phyloP scores from a whole-genome alignment of 2,888 invertebrate genomes.

The Catocala fraxini region DNA sequence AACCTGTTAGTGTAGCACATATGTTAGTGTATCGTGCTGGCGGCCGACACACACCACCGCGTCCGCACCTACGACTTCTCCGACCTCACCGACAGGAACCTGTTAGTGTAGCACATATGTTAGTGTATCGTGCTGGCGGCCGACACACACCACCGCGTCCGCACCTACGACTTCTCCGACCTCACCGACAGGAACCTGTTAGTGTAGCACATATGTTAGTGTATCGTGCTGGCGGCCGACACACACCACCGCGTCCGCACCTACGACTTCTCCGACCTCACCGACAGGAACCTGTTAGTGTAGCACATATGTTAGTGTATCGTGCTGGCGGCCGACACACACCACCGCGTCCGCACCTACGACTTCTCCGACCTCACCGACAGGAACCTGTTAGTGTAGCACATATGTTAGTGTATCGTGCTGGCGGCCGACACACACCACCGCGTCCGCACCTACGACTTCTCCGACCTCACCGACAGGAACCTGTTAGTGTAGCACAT shows the following conservation, averaged over 20 bases:
- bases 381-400: not conserved
- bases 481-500: not conserved
- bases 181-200: conserved; percentile 1
- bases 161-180: not conserved
- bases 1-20: not conserved
- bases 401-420: no score
- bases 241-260: not conserved
- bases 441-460: not conserved
- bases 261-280: conserved; percentile 1
- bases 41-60: not conserved
- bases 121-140: no score
- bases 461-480: conserved; percentile 1
- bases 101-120: not conserved
- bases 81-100: conserved; percentile 1
- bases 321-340: not conserved
- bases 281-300: conserved; percentile 1
- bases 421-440: not conserved
- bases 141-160: not conserved
- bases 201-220: not conserved
- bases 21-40: no score
- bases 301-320: no score
- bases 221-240: not conserved
- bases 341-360: not conserved
- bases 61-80: not conserved
- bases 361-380: conserved; percentile 1